Percentiles rank a stretch among this genome's conserved stretches.
phyloP scores from a whole-genome alignment of 2,888 invertebrate genomes.

The Calliopum simillimum region DNA sequence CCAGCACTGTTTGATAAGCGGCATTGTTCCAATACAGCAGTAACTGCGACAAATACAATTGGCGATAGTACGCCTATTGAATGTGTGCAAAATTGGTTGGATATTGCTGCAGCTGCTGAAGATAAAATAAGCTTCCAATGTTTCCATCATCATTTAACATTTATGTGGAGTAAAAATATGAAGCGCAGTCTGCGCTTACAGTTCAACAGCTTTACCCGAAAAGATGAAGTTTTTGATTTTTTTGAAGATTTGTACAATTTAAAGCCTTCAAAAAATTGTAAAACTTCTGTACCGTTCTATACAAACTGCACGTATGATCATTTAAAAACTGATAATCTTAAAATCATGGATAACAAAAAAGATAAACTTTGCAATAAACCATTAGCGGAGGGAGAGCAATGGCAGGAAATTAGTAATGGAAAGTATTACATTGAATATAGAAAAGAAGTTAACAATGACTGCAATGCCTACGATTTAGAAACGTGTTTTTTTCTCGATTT shows the following conservation, averaged over 20 bases:
- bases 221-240: conserved; percentile 78
- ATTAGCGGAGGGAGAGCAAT: conserved; percentile 37
- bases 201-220: conserved; percentile 82
- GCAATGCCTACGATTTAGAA: conserved; percentile 50
- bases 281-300: conserved; percentile 42
- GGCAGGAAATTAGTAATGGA: conserved; percentile 51
- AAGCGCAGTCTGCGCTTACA: conserved; percentile 77
- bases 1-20: conserved; percentile 82
- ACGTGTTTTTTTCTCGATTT: conserved; percentile 53
- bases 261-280: conserved; percentile 53
- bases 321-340: conserved; percentile 46
- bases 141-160: conserved; percentile 96
- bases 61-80: conserved; percentile 74
- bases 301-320: conserved; percentile 53
- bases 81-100: conserved; percentile 87
- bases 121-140: conserved; percentile 81
- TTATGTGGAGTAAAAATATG: conserved; percentile 90
- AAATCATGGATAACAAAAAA: conserved; percentile 35
- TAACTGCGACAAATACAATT: not conserved
- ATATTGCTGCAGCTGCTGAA: conserved; percentile 73
- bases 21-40: conserved; percentile 19
- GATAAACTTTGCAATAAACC: conserved; percentile 15
- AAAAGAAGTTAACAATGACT: conserved; percentile 40
- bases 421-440: conserved; percentile 58
- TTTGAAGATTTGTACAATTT: conserved; percentile 72